Base-by-base conservation (phyloP, 2,797 vertebrate species). In the Brachyalestes nurse region DNA sequence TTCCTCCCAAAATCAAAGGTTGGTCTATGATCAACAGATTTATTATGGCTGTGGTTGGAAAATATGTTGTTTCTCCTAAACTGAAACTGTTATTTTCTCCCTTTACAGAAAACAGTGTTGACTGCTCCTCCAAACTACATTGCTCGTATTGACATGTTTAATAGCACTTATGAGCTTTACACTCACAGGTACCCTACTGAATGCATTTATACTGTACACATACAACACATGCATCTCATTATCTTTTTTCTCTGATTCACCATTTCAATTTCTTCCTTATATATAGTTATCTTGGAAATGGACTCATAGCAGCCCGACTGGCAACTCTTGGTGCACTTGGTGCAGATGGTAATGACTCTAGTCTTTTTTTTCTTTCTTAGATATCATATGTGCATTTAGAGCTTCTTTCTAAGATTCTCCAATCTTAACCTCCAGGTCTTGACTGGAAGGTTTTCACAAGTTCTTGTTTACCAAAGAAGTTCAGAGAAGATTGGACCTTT, bases 1-100 rank as follows among this genome's bases (percentile, higher is more conserved):
- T 99, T 99, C 86, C 95, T 98, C 85, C 98, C 98, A 0, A 95
- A 91, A 78, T 95, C 95, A 86, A 95, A 95, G 97, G 98, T 99
- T 84, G 93, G 71, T 83, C 77, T 78, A 72, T 64, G 17, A 2
- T n/a, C 16, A 69, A n/a, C 10, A n/a, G 0, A 28, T 71, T 28
- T 19, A 38, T 25, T 16, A n/a, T 34, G 25, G 21, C 21, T 49
- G 28, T 61, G 0, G 2, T 19, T 28, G 38, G 17, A 40, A 45
- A 45, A 45, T 45, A 45, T 45, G 42, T 45, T 1, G 5, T 77
- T 23, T 77, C 3, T 76, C 23, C 4, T 55, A 72, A 25, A 51
- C 5, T 45, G 8, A 34, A 34, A 34, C 21, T 70, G 10, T 17
- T 16, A 5, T 40, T 60, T 69, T 62, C 5, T 19, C 10, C 40